Conservation (phyloP, 1,140 invertebrate genomes). For the Eulimnadia texana region DNA sequence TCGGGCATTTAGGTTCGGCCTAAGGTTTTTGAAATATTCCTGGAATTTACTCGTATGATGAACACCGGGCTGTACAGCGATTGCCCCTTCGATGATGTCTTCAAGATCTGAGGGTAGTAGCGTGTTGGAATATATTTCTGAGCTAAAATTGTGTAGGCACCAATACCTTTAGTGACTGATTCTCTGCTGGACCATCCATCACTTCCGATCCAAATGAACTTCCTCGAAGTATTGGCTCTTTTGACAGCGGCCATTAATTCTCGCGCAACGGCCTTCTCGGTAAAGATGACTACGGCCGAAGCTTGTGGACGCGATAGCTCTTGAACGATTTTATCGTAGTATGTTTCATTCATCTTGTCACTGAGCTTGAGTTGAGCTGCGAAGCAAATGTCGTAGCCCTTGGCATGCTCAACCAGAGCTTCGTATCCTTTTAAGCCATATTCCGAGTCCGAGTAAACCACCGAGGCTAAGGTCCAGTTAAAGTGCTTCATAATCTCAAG, state of each 20-base stretch:
- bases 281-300: constrained; percentile 39
- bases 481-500: constrained; percentile 41
- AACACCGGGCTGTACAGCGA: constrained; percentile 38
- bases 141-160: not conserved
- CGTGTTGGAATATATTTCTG: too few relatives aligned
- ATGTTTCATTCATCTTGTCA: constrained; percentile 29
- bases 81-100: constrained; percentile 34
- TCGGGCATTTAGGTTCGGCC: constrained; percentile 24
- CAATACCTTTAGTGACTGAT: constrained; percentile 23
- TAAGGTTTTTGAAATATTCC: constrained; percentile 34
- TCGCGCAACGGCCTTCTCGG: constrained; percentile 34
- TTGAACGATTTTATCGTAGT: constrained; percentile 35
- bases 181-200: constrained; percentile 36
- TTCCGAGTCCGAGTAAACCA: constrained; percentile 42
- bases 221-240: constrained; percentile 8
- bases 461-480: constrained; percentile 39
- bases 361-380: constrained; percentile 30
- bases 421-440: constrained; percentile 36
- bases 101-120: not conserved
- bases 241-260: constrained; percentile 31
- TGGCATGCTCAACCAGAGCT: constrained; percentile 31
- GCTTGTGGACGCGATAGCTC: constrained; percentile 12
- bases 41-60: constrained; percentile 34
- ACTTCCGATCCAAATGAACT: constrained; percentile 38
- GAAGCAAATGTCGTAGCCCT: constrained; percentile 38